Conservation (phyloP, 2,113 vertebrate species). For the Phasianus colchicus region DNA sequence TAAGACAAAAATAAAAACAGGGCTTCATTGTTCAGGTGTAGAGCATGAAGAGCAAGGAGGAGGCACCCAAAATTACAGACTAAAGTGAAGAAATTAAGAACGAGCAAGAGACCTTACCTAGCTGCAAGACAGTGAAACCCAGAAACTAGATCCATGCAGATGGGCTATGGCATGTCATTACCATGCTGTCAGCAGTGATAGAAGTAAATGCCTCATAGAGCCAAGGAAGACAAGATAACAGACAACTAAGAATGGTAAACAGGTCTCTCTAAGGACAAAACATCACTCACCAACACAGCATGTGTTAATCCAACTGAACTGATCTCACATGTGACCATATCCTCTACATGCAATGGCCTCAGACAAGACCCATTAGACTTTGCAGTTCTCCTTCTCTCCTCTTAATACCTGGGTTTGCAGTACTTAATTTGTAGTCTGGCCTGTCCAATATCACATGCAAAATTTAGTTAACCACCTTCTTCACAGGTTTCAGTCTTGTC, state of each 20-base stretch:
- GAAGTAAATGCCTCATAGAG: background rate
- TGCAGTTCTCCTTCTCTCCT: background rate
- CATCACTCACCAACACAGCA: background rate
- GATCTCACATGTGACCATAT: too few relatives aligned
- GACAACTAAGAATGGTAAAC: background rate
- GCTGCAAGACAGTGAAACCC: background rate
- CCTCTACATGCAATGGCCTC: background rate
- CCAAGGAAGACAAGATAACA: background rate
- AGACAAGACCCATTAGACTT: background rate
- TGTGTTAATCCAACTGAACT: background rate
- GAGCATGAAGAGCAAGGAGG: too few relatives aligned
- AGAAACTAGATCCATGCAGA: background rate
- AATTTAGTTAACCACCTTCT: background rate
- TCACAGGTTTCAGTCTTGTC: background rate
- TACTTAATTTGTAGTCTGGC: background rate
- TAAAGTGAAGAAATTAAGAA: background rate
- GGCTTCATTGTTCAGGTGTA: background rate
- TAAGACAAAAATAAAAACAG: background rate
- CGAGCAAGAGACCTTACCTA: background rate
- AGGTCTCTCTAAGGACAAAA: background rate
- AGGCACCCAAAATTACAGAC: too few relatives aligned
- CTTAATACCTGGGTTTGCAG: background rate
- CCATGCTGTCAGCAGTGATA: background rate
- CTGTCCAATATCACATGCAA: background rate
- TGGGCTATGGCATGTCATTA: background rate